A percentile compares a stretch with the other conserved stretches of the same genome.
Conservation (phyloP, 1,140 invertebrate genomes). For the Apis florea region DNA sequence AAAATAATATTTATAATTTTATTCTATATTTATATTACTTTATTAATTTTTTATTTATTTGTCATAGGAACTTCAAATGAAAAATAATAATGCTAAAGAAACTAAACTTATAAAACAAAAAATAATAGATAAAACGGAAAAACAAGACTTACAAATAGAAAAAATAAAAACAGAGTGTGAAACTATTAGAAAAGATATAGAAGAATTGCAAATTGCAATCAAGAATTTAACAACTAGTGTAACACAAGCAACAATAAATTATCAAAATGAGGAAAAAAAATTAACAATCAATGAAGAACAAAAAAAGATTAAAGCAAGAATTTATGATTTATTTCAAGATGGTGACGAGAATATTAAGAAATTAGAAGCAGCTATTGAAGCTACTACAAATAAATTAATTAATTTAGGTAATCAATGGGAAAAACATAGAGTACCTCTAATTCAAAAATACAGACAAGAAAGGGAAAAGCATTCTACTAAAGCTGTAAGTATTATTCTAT, state of each 20-base stretch:
- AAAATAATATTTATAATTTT: background rate
- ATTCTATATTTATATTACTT: background rate
- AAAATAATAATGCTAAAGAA: slow-evolving; percentile 1
- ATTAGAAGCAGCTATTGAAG: slow-evolving; percentile 83
- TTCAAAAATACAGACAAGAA: slow-evolving; percentile 83
- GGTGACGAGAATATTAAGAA: slow-evolving; percentile 85
- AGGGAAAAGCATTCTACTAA: slow-evolving; percentile 82
- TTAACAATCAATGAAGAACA: slow-evolving; percentile 77
- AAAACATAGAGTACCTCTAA: slow-evolving; percentile 83
- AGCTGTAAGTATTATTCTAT: slow-evolving; percentile 79
- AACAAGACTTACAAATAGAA: slow-evolving; percentile 58
- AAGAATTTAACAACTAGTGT: slow-evolving; percentile 74
- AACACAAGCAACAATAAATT: slow-evolving; percentile 63
- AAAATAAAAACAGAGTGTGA: slow-evolving; percentile 74
- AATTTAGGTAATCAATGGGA: slow-evolving; percentile 87
- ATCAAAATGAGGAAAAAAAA: slow-evolving; percentile 76
- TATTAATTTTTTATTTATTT: slow-evolving; percentile 14
- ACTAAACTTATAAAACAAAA: slow-evolving; percentile 26
- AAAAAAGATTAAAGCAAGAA: slow-evolving; percentile 82
- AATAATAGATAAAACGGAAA: slow-evolving; percentile 39
- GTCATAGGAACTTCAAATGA: slow-evolving; percentile 49
- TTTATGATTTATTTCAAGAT: slow-evolving; percentile 83
- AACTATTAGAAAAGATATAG: slow-evolving; percentile 68
- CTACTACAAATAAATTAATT: slow-evolving; percentile 82
- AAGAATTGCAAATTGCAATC: slow-evolving; percentile 72